Evolutionary conservation across 2,888 invertebrate species (phyloP).

Genomic region (Caenorhabditis doughertyi): DNA sequence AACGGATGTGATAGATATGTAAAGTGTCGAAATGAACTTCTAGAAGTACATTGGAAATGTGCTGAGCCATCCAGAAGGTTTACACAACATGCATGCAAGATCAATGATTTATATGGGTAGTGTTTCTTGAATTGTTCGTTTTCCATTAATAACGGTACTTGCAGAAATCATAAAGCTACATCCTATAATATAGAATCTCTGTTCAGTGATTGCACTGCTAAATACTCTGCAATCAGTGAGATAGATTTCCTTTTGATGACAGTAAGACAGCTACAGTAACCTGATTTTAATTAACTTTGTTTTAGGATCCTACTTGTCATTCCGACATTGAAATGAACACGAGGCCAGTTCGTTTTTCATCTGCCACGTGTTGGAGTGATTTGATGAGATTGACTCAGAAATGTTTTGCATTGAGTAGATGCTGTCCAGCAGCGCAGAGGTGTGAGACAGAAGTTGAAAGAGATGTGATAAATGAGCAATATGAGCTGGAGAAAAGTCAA

Average conservation of each 20-base stretch:
- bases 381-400: conserved; percentile 58
- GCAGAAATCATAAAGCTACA: conserved; percentile 58
- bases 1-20: conserved; percentile 59
- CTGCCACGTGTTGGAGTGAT: conserved; percentile 60
- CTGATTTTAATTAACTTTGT: neutral
- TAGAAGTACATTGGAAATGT: conserved; percentile 62
- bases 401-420: conserved; percentile 58
- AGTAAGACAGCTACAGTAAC: conserved; percentile 2
- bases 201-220: conserved; percentile 47
- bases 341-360: neutral
- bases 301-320: conserved; percentile 51
- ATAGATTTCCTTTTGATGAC: conserved; percentile 52
- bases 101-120: conserved; percentile 54
- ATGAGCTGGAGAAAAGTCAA: conserved; percentile 56
- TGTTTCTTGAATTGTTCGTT: neutral
- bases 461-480: conserved; percentile 48
- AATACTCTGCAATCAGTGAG: conserved; percentile 51
- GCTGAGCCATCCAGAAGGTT: conserved; percentile 52
- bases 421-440: conserved; percentile 58
- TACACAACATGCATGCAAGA: conserved; percentile 59
- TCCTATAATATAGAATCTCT: conserved; percentile 53
- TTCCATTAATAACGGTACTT: neutral
- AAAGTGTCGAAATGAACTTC: conserved; percentile 51
- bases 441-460: conserved; percentile 43
- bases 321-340: conserved; percentile 24